Evolutionary conservation across 2,113 vertebrate genomes (phyloP).

Genomic region (Neopipo cinnamomea): DNA sequence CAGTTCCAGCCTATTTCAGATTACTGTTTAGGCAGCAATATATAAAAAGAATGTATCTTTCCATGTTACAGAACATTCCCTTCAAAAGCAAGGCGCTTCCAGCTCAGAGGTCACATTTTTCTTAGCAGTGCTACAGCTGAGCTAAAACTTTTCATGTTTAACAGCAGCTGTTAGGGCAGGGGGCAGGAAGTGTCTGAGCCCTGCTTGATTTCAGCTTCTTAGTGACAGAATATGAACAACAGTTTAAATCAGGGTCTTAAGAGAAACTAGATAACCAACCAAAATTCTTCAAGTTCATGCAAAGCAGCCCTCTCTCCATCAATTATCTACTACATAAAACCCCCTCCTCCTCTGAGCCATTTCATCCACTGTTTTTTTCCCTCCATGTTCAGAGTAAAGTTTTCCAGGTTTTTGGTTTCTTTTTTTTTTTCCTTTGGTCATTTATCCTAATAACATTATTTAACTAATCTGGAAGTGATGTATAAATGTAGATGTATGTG

Average conservation of each 20-base stretch:
- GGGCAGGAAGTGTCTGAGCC: background rate
- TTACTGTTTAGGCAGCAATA: background rate
- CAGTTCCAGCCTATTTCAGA: background rate
- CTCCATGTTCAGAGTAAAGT: background rate
- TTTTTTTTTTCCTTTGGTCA: background rate
- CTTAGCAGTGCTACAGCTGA: background rate
- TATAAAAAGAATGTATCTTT: background rate
- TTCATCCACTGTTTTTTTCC: background rate
- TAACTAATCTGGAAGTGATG: background rate
- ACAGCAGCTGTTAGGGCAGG: background rate
- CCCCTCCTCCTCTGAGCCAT: background rate
- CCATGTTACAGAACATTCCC: background rate
- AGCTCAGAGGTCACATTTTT: background rate
- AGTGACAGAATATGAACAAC: background rate
- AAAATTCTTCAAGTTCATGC: background rate
- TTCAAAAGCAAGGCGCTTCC: background rate
- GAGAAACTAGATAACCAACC: background rate
- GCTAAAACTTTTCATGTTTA: background rate
- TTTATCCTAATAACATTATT: background rate
- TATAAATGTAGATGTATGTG: background rate
- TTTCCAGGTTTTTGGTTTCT: background rate
- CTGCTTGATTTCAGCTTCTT: background rate
- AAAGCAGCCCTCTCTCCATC: background rate
- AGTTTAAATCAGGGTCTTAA: background rate
- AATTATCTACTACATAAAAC: background rate